These are phyloP conservation scores for Acanthosepion pharaonis DNA, from an alignment of 2,888 invertebrate genomes.

Conservation along the genomic window DNA sequence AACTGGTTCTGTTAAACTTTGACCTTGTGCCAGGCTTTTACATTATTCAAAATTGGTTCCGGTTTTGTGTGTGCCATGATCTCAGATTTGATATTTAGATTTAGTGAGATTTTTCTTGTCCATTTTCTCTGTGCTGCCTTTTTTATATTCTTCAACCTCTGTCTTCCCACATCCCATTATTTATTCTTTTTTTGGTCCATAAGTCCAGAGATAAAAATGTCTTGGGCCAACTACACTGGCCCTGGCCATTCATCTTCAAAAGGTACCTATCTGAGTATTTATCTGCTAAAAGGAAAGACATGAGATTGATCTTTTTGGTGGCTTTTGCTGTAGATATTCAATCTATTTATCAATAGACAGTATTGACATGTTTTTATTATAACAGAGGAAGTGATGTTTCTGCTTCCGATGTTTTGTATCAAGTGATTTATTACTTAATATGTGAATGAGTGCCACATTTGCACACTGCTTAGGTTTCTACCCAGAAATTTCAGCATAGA, in stretches of 20 bases:
- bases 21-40: no score
- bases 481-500: no score
- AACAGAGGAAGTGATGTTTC: not conserved
- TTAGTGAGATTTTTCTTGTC: no score
- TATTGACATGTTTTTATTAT: conserved; percentile 33
- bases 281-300: not conserved
- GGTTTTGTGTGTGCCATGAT: no score
- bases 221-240: not conserved
- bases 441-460: not conserved
- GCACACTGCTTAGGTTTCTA: not conserved
- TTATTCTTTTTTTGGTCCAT: not conserved
- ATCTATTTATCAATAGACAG: not conserved
- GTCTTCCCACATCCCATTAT: no score
- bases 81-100: no score
- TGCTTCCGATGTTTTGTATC: not conserved
- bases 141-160: no score
- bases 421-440: conserved; percentile 33
- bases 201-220: not conserved
- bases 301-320: not conserved
- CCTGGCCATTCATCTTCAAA: not conserved
- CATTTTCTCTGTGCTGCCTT: no score
- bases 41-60: no score
- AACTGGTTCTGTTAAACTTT: no score
- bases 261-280: not conserved
- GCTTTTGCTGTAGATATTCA: not conserved